These are phyloP conservation scores for Morus bassanus DNA, from an alignment of 2,797 vertebrate species.

Conservation along the genomic window DNA sequence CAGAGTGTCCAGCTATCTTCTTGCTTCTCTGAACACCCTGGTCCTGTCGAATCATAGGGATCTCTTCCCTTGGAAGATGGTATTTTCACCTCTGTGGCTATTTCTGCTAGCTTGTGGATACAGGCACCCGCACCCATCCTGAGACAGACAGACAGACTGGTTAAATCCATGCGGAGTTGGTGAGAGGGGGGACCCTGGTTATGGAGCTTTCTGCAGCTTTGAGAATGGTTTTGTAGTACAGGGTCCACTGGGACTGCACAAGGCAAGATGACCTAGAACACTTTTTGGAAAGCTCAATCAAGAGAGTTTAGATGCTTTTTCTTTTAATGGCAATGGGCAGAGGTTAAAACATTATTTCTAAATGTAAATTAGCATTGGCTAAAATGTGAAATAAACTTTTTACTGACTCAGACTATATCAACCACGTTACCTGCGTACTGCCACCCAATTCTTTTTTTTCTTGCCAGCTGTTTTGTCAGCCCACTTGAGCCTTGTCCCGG, in stretches of 20 bases:
- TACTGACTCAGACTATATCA: neutral
- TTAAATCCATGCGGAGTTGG: rapidly evolving
- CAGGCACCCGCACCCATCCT: neutral
- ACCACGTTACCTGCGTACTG: rapidly evolving
- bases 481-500: neutral
- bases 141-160: neutral
- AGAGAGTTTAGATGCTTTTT: neutral
- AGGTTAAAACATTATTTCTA: neutral
- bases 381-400: neutral
- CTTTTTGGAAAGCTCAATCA: neutral
- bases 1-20: neutral
- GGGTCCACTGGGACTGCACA: neutral
- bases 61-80: neutral
- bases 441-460: neutral
- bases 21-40: neutral
- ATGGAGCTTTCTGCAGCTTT: neutral
- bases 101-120: neutral
- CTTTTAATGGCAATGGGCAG: neutral
- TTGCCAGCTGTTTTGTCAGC: neutral
- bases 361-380: neutral
- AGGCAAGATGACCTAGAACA: neutral
- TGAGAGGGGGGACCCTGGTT: neutral
- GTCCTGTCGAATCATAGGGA: neutral
- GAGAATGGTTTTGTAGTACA: neutral
- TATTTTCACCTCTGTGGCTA: neutral